Base-by-base conservation (phyloP, 2,888 invertebrate species). In the Pollenia griseotomentosa region DNA sequence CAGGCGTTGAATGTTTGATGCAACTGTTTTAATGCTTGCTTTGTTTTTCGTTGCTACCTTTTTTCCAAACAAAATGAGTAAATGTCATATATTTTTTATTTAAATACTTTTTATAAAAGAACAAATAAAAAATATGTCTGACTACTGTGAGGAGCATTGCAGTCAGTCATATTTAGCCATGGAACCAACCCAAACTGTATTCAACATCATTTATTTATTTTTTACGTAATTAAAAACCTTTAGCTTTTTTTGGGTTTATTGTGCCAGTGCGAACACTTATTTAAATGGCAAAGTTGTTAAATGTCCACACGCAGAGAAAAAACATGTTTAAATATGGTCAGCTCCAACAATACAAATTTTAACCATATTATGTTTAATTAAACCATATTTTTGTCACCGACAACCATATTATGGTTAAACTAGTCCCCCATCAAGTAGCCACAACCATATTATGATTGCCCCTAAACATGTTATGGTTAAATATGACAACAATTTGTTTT, bases 161-260 rank as follows among this genome's bases (percentile, higher is more conserved):
- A 42, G 44, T 19, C 46, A 71, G 19, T 51, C 77, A 59, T n/a
- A 68, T 40, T n/a, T 57, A 55, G 63, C 2, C 19, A 42, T 59
- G 23, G 42, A 44, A 53, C 61, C 44, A 19, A 57, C 23, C 19
- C 44, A 73, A 33, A 65, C 33, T 40, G 48, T 16, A 53, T 7
- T 61, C 53, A 42, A 51, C 48, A 65, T 74, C 44, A 66, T 55
- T 80, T 75, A 63, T 80, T 74, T 74, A 80, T 79, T 80, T 48
- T 65, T 63, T 51, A 71, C 33, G 59, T 65, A 85, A 81, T 81
- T 85, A 81, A 77, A 73, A 73, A 75, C 12, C 57, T 70, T 74
- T 61, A 57, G 6, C 10, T 14, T 46, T 12, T 11, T 19, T 53
- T 10, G 8, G 16, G 19, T 46, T 12, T 12, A 19, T 53, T 10